Base-by-base conservation (phyloP, 1,140 invertebrate species). In the Streblospio benedicti region DNA sequence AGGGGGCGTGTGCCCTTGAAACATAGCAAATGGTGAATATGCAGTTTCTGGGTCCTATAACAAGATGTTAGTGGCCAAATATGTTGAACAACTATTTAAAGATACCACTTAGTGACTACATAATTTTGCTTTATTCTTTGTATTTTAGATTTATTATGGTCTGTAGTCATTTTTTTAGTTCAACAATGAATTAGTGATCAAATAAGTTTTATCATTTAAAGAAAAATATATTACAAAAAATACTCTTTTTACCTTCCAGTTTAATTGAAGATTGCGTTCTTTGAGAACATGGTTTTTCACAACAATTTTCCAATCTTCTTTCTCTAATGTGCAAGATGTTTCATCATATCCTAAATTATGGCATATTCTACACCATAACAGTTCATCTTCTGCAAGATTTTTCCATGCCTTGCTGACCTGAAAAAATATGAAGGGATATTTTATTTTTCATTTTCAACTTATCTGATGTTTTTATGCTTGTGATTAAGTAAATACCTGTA, bases 371-470 rank as follows among this genome's bases (percentile, higher is more conserved):
- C 65, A 71, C 74, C 74, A 76, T 9, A 76, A 55, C 12, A 73
- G 54, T 44, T 75, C 71, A 65, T 76, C 74, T 44, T 76, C 71
- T 2, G 73, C 71, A 20, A 76, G 57, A 54, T 66, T 74, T 50
- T 59, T 62, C 74, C 74, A 76, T 47, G 69, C 71, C 44, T 62
- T 67, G 57, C 73, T 74, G 3, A 75, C 74, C 74, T 76, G 41
- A 20, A 54, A n/a, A 23, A 41, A 27, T 35, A 49, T n/a, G 60
- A 25, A 9, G 45, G n/a, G n/a, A n/a, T n/a, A n/a, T n/a, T n/a
- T n/a, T n/a, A n/a, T n/a, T n/a, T n/a, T n/a, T n/a, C n/a, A n/a
- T n/a, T n/a, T n/a, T n/a, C n/a, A n/a, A n/a, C n/a, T n/a, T 35
- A 9, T 41, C 12, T 43, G 4, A 3, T 49, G 5, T 28, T 9